A percentile compares a stretch with the other conserved stretches of the same genome.
Conservation (phyloP, 2,797 vertebrate genomes). For the Meriones psammophilus region DNA sequence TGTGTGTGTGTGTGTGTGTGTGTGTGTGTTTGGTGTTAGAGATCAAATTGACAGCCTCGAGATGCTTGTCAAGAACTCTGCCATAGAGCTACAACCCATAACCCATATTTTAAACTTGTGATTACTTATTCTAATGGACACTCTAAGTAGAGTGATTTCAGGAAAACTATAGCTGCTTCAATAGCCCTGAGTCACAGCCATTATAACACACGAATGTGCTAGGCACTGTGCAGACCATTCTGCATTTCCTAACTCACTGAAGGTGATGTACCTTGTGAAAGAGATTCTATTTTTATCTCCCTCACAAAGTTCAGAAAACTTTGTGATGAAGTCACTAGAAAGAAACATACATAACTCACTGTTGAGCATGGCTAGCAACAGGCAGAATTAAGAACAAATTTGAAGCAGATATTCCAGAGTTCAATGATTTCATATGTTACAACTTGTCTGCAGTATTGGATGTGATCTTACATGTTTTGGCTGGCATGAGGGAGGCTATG, state of each 20-base stretch:
- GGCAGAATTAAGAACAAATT: background rate
- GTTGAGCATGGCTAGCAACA: background rate
- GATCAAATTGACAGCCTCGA: background rate
- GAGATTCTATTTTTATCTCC: background rate
- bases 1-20: too few relatives aligned
- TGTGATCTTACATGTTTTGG: background rate
- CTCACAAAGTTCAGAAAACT: background rate
- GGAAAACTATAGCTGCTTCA: constrained; percentile 15
- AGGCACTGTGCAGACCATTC: background rate
- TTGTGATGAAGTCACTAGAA: background rate
- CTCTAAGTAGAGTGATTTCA: background rate
- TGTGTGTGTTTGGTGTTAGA: background rate
- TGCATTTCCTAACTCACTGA: background rate
- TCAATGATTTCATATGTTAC: background rate
- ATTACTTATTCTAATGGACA: background rate
- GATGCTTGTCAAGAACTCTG: background rate
- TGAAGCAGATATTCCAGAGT: background rate
- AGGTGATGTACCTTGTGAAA: background rate
- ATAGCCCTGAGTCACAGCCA: background rate
- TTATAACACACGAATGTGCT: background rate
- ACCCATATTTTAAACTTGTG: background rate
- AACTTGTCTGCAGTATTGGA: background rate
- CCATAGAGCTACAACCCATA: background rate
- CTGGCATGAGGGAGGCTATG: background rate
- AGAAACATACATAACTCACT: background rate